These are phyloP conservation scores for Microplitis demolitor DNA, from an alignment of 1,140 invertebrate genomes.

Conservation along the genomic window DNA sequence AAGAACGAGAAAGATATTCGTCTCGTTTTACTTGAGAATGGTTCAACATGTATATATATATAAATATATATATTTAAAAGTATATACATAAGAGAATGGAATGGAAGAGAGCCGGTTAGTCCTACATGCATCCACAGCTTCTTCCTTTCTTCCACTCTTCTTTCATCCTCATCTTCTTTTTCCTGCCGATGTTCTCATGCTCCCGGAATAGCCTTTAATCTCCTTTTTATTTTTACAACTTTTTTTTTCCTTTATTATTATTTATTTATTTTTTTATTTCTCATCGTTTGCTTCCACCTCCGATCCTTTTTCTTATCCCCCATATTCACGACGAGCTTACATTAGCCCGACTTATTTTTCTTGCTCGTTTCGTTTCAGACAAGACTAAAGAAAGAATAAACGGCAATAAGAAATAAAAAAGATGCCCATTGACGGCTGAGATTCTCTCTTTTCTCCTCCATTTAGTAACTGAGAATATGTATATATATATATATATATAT, in stretches of 20 bases:
- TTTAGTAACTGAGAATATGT: neutral
- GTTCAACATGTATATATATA: neutral
- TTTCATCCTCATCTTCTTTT: slow-evolving; percentile 9
- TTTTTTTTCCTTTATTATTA: neutral
- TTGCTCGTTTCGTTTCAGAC: neutral
- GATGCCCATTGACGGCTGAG: neutral
- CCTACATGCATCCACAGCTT: neutral
- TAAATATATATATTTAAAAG: neutral
- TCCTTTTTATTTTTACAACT: neutral
- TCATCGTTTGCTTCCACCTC: slow-evolving; percentile 19
- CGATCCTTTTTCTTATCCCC: slow-evolving; percentile 34
- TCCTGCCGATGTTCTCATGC: slow-evolving; percentile 8
- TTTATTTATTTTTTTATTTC: neutral
- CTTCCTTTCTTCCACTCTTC: neutral
- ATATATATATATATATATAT: neutral
- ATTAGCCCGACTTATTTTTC: slow-evolving; percentile 15
- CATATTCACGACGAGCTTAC: slow-evolving; percentile 22
- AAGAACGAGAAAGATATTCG: slow-evolving; percentile 19
- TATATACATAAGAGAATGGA: slow-evolving; percentile 28
- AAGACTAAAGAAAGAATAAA: neutral
- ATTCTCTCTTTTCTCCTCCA: neutral
- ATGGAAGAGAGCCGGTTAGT: neutral
- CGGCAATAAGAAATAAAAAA: slow-evolving; percentile 2
- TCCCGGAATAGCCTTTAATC: slow-evolving; percentile 18
- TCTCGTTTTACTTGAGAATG: neutral